phyloP scores from a whole-genome alignment of 2,888 invertebrate genomes.

The Dasysyrphus tricinctus region DNA sequence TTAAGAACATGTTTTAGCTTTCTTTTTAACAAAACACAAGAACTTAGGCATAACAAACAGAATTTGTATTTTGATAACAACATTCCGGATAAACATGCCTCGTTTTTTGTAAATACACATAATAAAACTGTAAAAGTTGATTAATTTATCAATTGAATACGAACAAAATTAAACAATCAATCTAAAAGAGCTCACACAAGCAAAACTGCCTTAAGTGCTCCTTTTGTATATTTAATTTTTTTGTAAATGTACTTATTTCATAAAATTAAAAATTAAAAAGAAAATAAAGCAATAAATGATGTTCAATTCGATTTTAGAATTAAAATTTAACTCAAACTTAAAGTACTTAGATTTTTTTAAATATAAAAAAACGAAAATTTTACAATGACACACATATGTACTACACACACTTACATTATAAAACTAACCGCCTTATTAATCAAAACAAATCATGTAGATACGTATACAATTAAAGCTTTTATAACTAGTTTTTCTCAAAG shows the following conservation, averaged over 20 bases:
- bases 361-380: constrained; percentile 11
- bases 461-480: constrained; percentile 13
- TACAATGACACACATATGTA: constrained; percentile 36
- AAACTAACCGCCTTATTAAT: constrained; percentile 66
- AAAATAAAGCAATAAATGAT: constrained; percentile 65
- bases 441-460: constrained; percentile 38
- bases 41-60: constrained; percentile 5
- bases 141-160: constrained; percentile 43
- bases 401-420: constrained; percentile 38
- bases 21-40: not conserved
- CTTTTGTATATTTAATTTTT: constrained; percentile 53
- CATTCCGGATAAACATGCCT: constrained; percentile 5
- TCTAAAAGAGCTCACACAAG: constrained; percentile 38
- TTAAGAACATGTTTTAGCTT: constrained; percentile 4
- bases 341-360: constrained; percentile 63
- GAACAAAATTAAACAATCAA: constrained; percentile 51
- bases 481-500: constrained; percentile 8
- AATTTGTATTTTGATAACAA: constrained; percentile 26
- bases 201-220: constrained; percentile 72
- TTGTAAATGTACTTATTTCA: constrained; percentile 42
- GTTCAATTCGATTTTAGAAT: constrained; percentile 65
- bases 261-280: constrained; percentile 16
- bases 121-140: constrained; percentile 23
- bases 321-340: constrained; percentile 44
- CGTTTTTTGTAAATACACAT: constrained; percentile 9